Conservation (phyloP, 92 coral and sea anemone species). For the Epizoanthus ramosus region DNA sequence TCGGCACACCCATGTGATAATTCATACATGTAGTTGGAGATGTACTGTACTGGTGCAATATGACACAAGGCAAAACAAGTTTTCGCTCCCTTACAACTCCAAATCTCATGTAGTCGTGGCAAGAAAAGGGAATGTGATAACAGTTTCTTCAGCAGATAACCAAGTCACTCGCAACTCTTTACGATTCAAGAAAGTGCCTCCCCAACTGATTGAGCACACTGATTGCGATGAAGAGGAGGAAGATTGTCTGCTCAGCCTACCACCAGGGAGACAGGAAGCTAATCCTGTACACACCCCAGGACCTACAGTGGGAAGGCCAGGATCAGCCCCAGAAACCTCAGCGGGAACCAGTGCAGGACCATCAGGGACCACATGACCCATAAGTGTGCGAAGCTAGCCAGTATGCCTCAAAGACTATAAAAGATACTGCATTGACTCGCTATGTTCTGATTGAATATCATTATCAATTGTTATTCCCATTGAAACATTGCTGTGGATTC, state of each 20-base stretch:
- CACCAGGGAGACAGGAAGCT: too few species aligned
- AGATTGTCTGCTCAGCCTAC: too few species aligned
- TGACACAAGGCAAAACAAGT: slow-evolving; percentile 18
- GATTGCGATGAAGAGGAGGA: too few species aligned
- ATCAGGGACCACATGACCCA: too few species aligned
- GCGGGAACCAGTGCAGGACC: neutral
- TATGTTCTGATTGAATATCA: too few species aligned
- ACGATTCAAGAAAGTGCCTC: too few species aligned
- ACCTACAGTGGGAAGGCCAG: neutral
- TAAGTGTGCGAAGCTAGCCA: too few species aligned
- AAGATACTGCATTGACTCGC: neutral
- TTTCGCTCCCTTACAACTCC: neutral
- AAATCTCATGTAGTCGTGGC: slow-evolving; percentile 21
- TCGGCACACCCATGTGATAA: slow-evolving; percentile 12
- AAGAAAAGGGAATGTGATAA: slow-evolving; percentile 20
- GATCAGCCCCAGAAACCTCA: too few species aligned
- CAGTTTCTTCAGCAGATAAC: neutral
- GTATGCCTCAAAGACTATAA: slow-evolving; percentile 23
- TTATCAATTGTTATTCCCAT: too few species aligned
- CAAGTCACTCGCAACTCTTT: neutral
- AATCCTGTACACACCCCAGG: too few species aligned
- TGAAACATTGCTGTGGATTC: too few species aligned
- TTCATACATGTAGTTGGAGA: slow-evolving; percentile 33
- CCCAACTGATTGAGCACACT: too few species aligned
- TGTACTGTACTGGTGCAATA: slow-evolving; percentile 22